These are phyloP conservation scores for Drosophila niveifrons DNA, from an alignment of 2,888 invertebrate species.

Conservation along the genomic window DNA sequence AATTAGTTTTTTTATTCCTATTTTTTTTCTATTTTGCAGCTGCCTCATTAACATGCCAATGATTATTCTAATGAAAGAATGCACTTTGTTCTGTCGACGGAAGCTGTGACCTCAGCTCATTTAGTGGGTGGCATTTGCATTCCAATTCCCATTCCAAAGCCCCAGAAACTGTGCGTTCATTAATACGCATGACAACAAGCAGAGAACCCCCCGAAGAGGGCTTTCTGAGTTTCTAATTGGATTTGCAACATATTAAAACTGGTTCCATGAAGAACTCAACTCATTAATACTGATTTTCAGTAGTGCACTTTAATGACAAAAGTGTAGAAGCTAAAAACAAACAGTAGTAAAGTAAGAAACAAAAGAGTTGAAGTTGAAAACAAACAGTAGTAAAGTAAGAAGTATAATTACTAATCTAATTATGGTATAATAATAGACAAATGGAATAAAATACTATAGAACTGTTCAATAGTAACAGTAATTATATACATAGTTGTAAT, in stretches of 20 bases:
- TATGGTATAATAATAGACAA: too few relatives aligned
- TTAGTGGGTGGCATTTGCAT: conserved; percentile 37
- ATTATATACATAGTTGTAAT: too few relatives aligned
- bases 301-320: not conserved
- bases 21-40: not conserved
- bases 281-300: not conserved
- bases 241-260: not conserved
- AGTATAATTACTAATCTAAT: too few relatives aligned
- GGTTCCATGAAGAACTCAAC: not conserved
- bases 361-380: not conserved
- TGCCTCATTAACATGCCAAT: conserved; percentile 36
- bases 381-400: too few relatives aligned
- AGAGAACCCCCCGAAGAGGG: not conserved
- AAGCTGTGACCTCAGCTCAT: conserved; percentile 40
- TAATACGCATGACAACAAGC: not conserved
- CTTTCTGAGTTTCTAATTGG: conserved; percentile 3
- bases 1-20: conserved; percentile 3
- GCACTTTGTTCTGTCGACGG: conserved; percentile 32
- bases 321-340: not conserved
- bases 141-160: not conserved
- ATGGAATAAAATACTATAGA: too few relatives aligned
- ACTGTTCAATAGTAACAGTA: too few relatives aligned
- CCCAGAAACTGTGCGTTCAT: conserved; percentile 9
- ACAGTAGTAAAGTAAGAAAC: too few relatives aligned
- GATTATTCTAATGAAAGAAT: conserved; percentile 34